Base-by-base conservation (phyloP, 2,797 vertebrate genomes). In the Falco novaeseelandiae region DNA sequence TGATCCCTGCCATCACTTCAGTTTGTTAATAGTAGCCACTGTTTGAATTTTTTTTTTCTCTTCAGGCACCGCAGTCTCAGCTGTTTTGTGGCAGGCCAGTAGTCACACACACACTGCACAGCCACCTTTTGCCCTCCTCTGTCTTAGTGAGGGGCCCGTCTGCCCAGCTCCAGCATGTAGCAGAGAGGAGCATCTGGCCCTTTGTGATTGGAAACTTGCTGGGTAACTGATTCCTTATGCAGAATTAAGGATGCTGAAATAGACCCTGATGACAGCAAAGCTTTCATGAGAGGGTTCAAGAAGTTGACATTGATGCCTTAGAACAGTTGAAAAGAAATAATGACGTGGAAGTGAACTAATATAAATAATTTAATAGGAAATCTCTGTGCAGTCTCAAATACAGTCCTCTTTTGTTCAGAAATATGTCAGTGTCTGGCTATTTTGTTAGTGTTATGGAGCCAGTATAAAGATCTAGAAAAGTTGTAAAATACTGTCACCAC, bases 321-420 rank as follows among this genome's bases (percentile, higher is more conserved):
- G 84, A 97, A 90, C 91, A 91, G 69, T 87, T 97, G 94, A 97
- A 96, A 94, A 94, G 81, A 96, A 96, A 96, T 96, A 94, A 97
- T 96, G 89, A 96, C 73, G 92, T 96, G 90, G 93, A 97, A 77
- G 93, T 95, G 94, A 97, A 96, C 96, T 95, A 87, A 96, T 97
- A 91, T 95, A 96, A 96, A 96, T 97, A 97, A 97, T 97, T 97
- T 97, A 95, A 95, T 89, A 97, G 70, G 71, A 88, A 96, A 84
- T 96, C 94, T 93, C 91, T 97, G 91, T 95, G 85, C 89, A 82
- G 77, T 73, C 91, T 97, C 79, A 87, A 85, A 88, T 90, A 89
- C 72, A 96, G 85, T 84, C 73, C 70, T 93, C 96, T 96, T 87
- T 72, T 97, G 94, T 93, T 96, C 93, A 81, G 79, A 92, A 93